A percentile compares a stretch with the other conserved stretches of the same genome.
Evolutionary conservation across 2,797 vertebrate species (phyloP).

Genomic region (Brachymystax lenok): DNA sequence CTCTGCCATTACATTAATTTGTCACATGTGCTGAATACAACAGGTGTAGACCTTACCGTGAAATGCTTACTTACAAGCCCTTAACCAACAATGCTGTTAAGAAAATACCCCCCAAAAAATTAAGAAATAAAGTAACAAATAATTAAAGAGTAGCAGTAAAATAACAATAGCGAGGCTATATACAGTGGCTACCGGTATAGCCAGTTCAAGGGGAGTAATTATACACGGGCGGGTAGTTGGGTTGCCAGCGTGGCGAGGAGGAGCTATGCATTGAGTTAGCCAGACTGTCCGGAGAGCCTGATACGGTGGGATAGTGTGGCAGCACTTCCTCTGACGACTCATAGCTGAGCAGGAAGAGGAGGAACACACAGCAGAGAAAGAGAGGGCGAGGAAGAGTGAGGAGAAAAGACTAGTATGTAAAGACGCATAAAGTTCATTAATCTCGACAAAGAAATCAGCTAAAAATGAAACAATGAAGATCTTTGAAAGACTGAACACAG

Average conservation of each 20-base stretch:
- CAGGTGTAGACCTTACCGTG: too few relatives aligned
- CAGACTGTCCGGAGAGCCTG: constrained; percentile 93
- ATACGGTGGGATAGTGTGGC: constrained; percentile 92
- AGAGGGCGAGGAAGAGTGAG: too few relatives aligned
- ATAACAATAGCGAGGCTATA: too few relatives aligned
- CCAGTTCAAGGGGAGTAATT: too few relatives aligned
- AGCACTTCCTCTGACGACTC: constrained; percentile 92
- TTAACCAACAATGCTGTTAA: too few relatives aligned
- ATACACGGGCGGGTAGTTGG: constrained; percentile 67
- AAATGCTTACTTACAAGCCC: too few relatives aligned
- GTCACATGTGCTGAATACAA: too few relatives aligned
- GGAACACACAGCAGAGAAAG: constrained; percentile 20
- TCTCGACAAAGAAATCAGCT: not conserved
- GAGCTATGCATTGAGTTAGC: constrained; percentile 92
- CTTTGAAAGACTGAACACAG: not conserved
- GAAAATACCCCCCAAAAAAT: too few relatives aligned
- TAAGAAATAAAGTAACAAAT: too few relatives aligned
- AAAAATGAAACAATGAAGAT: not conserved
- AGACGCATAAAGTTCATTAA: not conserved
- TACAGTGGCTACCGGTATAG: too few relatives aligned
- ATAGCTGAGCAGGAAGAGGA: constrained; percentile 67
- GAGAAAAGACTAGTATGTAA: not conserved
- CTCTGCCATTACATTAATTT: constrained; percentile 50
- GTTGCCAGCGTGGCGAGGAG: constrained; percentile 83
- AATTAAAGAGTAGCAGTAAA: too few relatives aligned